Evolutionary conservation across 2,797 vertebrate species (phyloP), one percentile per base, ranked within the genome.

Genomic region (Lepus townsendii): DNA sequence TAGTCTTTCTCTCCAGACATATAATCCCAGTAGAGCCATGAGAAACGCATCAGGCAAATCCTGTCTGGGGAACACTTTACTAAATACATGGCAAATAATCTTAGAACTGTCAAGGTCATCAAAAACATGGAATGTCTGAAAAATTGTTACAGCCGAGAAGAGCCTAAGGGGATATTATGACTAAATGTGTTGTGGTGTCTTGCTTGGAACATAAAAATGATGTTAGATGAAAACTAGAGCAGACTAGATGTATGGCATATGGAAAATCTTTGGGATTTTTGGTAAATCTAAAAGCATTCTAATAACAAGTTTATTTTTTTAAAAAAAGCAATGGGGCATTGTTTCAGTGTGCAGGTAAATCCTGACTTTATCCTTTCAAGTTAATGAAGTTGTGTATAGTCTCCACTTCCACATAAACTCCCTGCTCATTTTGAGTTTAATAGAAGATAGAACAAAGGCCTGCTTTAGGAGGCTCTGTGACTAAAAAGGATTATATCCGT

Each of bases 401-500:
- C 20, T n/a, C 35, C 8, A 47, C 27, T 86, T 91, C 35, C 71
- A 91, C 30, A 78, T 93, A 83, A 83, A 73, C 27, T 75, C 50
- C 90, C 38, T 32, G 73, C 16, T 89, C 47, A 87, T 89, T 91
- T 79, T 75, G 86, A 92, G 60, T 94, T 93, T 60, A 89, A 75
- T n/a, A 88, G 77, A 47, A 86, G 91, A 69, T 30, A 90, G 57
- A 91, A 75, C 20, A 89, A 83, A 91, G 52, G 17, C 11, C 75
- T 86, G 78, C 65, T 93, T 83, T 78, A 42, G n/a, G 62, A 85
- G 63, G 6, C 19, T 89, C n/a, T n/a, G 57, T 52, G 50, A 92
- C 80, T 92, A 73, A 76, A 73, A 42, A 87, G 32, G 20, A 83
- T 94, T 93, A 68, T 79, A 93, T 79, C 24, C n/a, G 35, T 73